phyloP scores from a whole-genome alignment of 2,797 vertebrate genomes.

The Cuculus canorus region DNA sequence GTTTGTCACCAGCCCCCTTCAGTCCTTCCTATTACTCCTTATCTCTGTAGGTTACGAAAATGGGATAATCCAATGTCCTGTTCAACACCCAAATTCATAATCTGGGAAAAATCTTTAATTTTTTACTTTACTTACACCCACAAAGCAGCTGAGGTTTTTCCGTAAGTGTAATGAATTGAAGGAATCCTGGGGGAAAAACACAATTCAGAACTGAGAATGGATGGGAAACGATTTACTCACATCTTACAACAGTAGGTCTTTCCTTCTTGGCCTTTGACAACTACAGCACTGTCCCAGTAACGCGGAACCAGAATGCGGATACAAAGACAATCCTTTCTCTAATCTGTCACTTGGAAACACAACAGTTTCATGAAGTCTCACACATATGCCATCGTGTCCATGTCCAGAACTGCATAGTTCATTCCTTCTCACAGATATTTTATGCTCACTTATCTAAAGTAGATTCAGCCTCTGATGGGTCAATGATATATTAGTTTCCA shows the following conservation, averaged over 20 bases:
- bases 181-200: background rate
- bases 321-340: background rate
- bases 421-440: background rate
- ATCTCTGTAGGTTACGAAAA: background rate
- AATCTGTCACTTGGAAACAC: background rate
- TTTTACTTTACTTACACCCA: background rate
- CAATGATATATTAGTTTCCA: background rate
- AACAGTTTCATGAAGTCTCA: background rate
- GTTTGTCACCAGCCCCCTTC: background rate
- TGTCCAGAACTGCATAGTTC: background rate
- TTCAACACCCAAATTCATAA: background rate
- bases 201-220: background rate
- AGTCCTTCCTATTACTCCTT: background rate
- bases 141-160: background rate
- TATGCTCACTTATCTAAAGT: background rate
- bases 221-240: background rate
- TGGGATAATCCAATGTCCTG: background rate
- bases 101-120: background rate
- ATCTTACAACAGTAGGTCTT: background rate
- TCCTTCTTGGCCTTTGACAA: background rate
- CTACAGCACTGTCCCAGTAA: background rate
- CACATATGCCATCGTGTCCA: background rate
- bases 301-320: background rate
- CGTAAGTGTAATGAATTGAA: background rate
- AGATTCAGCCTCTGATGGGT: background rate